Conservation (phyloP, 1,140 invertebrate species). For the Micrasema minimum region DNA sequence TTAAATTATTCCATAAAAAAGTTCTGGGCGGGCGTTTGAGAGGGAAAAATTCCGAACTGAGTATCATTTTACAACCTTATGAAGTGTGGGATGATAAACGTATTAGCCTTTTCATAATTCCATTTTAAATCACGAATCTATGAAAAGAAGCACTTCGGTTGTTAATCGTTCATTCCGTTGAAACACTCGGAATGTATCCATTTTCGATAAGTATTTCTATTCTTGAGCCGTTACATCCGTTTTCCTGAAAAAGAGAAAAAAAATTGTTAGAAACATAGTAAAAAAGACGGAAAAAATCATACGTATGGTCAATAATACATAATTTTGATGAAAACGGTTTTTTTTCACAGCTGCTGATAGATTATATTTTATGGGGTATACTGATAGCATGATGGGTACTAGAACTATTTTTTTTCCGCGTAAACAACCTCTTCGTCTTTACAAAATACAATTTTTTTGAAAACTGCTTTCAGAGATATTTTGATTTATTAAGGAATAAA, state of each 20-base stretch:
- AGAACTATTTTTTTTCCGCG: too few species aligned
- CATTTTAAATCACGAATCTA: not conserved
- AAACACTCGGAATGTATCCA: not conserved
- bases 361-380: too few species aligned
- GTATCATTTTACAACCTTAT: conserved; percentile 32
- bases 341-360: too few species aligned
- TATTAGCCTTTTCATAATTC: not conserved
- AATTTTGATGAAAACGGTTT: too few species aligned
- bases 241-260: conserved; percentile 17
- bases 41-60: conserved; percentile 38
- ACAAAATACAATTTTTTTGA: too few species aligned
- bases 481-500: too few species aligned
- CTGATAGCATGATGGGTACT: too few species aligned
- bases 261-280: too few species aligned
- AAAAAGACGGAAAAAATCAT: too few species aligned
- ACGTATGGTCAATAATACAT: too few species aligned
- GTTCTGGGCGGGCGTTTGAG: conserved; percentile 40
- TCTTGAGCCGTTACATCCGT: not conserved
- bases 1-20: conserved; percentile 12
- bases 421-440: too few species aligned
- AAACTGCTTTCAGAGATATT: too few species aligned
- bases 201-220: not conserved
- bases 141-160: not conserved
- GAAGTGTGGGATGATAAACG: not conserved
- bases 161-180: not conserved